Conservation (phyloP, 2,888 invertebrate species). For the Diarsia mendica region DNA sequence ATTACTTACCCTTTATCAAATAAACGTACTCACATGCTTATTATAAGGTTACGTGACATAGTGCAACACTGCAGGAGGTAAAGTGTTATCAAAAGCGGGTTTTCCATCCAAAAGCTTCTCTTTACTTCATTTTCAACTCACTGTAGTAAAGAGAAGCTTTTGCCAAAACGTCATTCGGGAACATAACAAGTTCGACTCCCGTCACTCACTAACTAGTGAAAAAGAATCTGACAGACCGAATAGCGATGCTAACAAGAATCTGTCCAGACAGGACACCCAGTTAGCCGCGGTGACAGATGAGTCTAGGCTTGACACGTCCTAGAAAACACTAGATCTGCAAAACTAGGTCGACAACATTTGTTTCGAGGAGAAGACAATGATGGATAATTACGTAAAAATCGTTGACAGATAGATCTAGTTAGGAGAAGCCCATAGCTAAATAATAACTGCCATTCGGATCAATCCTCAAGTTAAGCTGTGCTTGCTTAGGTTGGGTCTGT, state of each 20-base stretch:
- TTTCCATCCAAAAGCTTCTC: too few species aligned
- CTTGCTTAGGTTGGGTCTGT: too few species aligned
- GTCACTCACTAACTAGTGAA: slow-evolving; percentile 16
- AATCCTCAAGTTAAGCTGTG: too few species aligned
- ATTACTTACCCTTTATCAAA: slow-evolving; percentile 12
- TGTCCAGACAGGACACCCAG: slow-evolving; percentile 35
- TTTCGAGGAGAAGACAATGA: slow-evolving; percentile 22
- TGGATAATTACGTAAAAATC: slow-evolving; percentile 1
- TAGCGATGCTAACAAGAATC: slow-evolving; percentile 40
- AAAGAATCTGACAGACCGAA: slow-evolving; percentile 6
- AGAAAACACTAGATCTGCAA: slow-evolving; percentile 61
- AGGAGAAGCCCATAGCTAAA: too few species aligned
- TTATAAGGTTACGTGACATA: slow-evolving; percentile 5
- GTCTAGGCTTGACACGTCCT: slow-evolving; percentile 47
- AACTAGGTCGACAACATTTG: slow-evolving; percentile 67
- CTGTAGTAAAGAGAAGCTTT: slow-evolving; percentile 7
- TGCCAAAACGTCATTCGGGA: not conserved
- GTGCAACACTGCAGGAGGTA: slow-evolving; percentile 13
- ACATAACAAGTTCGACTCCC: slow-evolving; percentile 25
- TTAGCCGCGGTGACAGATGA: slow-evolving; percentile 65
- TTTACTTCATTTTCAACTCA: too few species aligned
- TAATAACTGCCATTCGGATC: too few species aligned
- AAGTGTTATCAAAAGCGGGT: slow-evolving; percentile 25
- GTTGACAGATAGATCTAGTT: too few species aligned
- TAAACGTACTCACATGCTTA: slow-evolving; percentile 1